phyloP scores from a whole-genome alignment of 2,113 vertebrate species.

The Semicossyphus pulcher region DNA sequence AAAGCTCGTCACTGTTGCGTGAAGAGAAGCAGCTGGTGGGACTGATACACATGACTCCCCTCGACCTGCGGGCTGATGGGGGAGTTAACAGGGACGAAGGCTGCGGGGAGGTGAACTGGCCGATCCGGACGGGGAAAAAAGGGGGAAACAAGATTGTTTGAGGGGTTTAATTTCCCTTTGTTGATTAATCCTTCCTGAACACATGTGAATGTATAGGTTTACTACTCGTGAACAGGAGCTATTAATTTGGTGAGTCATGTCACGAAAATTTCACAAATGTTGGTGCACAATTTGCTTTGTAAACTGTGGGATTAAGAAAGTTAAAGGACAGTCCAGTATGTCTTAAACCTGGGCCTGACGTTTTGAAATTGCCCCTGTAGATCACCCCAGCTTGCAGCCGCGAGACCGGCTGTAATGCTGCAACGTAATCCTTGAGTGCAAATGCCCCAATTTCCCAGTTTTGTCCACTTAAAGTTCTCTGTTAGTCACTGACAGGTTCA shows the following conservation, averaged over 20 bases:
- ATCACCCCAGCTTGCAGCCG: no score
- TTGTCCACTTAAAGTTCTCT: no score
- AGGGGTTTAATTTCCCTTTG: not conserved
- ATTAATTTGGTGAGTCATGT: not conserved
- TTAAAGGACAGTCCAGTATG: not conserved
- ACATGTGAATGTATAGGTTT: not conserved
- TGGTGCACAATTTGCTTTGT: slow-evolving; percentile 5
- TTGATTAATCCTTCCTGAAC: not conserved
- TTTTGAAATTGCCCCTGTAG: no score
- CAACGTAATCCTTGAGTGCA: no score
- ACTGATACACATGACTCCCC: not conserved
- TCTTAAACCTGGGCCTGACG: no score
- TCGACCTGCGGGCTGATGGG: not conserved
- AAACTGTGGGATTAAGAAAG: not conserved
- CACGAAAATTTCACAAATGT: slow-evolving; percentile 25
- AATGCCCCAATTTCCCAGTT: no score
- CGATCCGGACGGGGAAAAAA: no score
- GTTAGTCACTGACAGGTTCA: no score
- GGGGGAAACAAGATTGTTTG: not conserved
- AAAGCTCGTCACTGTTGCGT: slow-evolving; percentile 23
- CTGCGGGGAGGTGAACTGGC: not conserved
- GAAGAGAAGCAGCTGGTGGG: slow-evolving; percentile 38
- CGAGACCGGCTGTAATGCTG: no score
- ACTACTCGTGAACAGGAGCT: not conserved
- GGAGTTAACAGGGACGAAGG: not conserved